Percentiles rank a stretch among this genome's conserved stretches.
phyloP scores from a whole-genome alignment of 37 sponge, comb jelly and placozoan genomes.

The Bolinopsis microptera region DNA sequence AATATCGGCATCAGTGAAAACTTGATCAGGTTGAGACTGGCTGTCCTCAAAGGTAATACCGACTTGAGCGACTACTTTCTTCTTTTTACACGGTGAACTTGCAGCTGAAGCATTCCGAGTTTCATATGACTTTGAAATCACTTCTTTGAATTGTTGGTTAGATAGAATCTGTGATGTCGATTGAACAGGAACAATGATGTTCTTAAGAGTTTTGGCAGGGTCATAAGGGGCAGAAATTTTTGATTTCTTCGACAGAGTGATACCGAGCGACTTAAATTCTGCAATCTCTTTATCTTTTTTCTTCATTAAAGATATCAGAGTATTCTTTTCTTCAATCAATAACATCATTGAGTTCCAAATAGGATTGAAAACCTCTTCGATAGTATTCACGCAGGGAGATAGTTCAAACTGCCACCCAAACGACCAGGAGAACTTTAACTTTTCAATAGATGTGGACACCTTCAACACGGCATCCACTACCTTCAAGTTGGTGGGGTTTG shows the following conservation, averaged over 20 bases:
- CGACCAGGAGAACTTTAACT: not conserved
- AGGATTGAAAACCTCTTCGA: conserved; percentile 2
- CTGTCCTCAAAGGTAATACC: conserved; percentile 37
- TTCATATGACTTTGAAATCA: not conserved
- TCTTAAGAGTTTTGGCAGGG: not conserved
- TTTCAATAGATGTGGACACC: not conserved
- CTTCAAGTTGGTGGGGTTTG: not conserved
- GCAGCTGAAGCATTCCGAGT: not conserved
- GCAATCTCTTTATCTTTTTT: conserved; percentile 55
- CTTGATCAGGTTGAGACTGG: conserved; percentile 23
- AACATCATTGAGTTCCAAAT: not conserved
- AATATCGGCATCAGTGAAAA: not conserved
- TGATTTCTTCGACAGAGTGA: conserved; percentile 44
- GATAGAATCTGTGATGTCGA: not conserved
- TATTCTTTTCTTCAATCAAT: not conserved
- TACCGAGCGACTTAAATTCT: conserved; percentile 14
- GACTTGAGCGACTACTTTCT: not conserved
- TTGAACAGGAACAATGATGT: not conserved
- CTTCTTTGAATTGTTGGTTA: not conserved
- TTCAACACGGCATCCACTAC: not conserved
- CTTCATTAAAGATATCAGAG: not conserved
- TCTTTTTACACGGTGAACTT: not conserved
- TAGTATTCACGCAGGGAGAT: not conserved
- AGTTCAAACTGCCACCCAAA: conserved; percentile 33
- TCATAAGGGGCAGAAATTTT: conserved; percentile 49